Base-by-base conservation (phyloP, 2,888 invertebrate species). In the Zele albiditarsus region DNA sequence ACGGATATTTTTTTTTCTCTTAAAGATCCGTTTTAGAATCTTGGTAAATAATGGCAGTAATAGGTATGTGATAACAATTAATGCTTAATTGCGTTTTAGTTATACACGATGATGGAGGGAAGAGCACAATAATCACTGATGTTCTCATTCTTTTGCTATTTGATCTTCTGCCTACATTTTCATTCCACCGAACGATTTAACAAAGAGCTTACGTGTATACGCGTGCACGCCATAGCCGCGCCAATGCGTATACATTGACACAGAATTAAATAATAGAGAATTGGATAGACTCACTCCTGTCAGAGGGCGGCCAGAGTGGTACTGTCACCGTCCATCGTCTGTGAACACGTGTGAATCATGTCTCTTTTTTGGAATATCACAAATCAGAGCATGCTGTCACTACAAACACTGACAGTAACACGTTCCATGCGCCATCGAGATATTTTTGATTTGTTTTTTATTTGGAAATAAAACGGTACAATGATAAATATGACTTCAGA, bases 281-380 rank as follows among this genome's bases (percentile, higher is more conserved):
- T 78, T 81, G 83, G 84, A 82, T 82, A 82, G 53, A 85, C 84
- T 89, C 87, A 87, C 86, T 88, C 85, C 86, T 87, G 88, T 89
- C 88, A 89, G 85, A 87, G 89, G 85, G 88, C 88, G 83, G 88
- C 88, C 89, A 89, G 84, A 84, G 87, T 88, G 86, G 88, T 84
- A 79, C 83, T 88, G 86, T 89, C 89, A 84, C 84, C 89, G 85
- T 89, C 89, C 88, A 85, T 85, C 83, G 85, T 89, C 89, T 89
- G 89, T 83, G 86, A 88, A 88, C 84, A 89, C 83, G 87, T 53
- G 53, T 84, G 84, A 87, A 85, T 86, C 83, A 87, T 81, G 83
- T 85, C 84, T 87, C 82, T 85, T 85, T 81, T 85, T 82, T 84
- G 82, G 81, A 81, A 72, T 84, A 84, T 77, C 77, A 75, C 78